Base-by-base conservation (phyloP, 1,140 invertebrate genomes). In the Diabrotica virgifera region DNA sequence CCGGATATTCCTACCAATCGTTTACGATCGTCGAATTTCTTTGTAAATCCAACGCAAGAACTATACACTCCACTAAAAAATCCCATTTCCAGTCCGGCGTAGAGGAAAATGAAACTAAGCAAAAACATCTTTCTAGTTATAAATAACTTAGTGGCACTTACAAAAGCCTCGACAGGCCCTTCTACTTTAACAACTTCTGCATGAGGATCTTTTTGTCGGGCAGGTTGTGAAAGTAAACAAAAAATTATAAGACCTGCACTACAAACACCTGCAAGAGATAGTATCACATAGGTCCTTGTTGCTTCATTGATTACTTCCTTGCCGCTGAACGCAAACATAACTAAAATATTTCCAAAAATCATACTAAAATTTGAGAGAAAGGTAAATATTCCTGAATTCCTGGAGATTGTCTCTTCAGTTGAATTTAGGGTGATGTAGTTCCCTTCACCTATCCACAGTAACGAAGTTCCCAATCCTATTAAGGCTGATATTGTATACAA, bases 11-110 rank as follows among this genome's bases (percentile, higher is more conserved):
- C 95, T 36, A 98, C 88, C 0, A 96, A 82, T 62, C 90, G 88
- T 72, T 96, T 97, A 0, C 90, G 85, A 55, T 88, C 85, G 2
- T 86, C 82, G 78, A 97, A 89, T 8, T 82, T 76, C 53, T 83
- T 76, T 0, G 93, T 97, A 68, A 93, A 93, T 0, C 94, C 92
- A 67, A 98, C 89, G 70, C 91, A 89, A 0, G 93, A 85, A n/a
- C 94, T 91, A 80, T 98, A 98, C 0, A 99, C 95, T 1, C 94
- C 95, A 75, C 93, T 95, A 80, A 92, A 97, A 83, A 98, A 98
- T 0, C 94, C 95, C 38, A 97, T 79, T 68, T 95, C 93, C 35
- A 98, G 78, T 52, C 96, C 90, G 46, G 95, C 96, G 76, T 97
- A 98, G 62, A 94, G 86, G 78, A 97, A 97, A 0, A 91, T 90